Evolutionary conservation across 2,888 invertebrate species (phyloP).

Genomic region (Tetanocera ferruginea): DNA sequence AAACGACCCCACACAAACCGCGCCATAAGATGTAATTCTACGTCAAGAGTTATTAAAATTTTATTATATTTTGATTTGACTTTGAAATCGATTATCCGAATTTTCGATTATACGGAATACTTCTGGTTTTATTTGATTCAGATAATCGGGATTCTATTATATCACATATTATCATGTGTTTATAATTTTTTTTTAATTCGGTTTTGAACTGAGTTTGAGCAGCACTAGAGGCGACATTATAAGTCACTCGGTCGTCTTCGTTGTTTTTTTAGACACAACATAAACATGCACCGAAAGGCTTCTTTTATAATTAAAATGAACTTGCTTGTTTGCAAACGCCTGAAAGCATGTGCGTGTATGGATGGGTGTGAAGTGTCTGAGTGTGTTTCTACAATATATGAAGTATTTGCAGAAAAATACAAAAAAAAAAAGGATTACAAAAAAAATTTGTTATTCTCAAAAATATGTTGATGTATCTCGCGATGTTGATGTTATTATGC

Average conservation of each 20-base stretch:
- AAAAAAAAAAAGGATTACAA: neutral
- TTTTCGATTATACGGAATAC: too few species aligned
- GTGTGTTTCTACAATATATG: slow-evolving; percentile 44
- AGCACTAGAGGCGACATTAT: neutral
- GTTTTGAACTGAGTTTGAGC: neutral
- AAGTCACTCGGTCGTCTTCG: neutral
- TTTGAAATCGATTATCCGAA: too few species aligned
- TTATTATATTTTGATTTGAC: too few species aligned
- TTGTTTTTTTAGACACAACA: neutral
- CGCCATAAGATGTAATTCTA: too few species aligned
- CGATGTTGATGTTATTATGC: neutral
- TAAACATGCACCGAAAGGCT: slow-evolving; percentile 25
- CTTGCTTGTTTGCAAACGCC: neutral
- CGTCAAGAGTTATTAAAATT: too few species aligned
- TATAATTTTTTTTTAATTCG: neutral
- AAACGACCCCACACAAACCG: too few species aligned
- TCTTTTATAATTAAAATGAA: slow-evolving; percentile 37
- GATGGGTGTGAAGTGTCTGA: slow-evolving; percentile 48
- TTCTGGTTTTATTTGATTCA: too few species aligned
- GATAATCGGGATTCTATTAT: too few species aligned
- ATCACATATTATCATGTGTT: too few species aligned
- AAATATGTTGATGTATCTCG: neutral
- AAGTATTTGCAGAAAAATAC: neutral
- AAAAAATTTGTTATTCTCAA: neutral
- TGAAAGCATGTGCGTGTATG: slow-evolving; percentile 38